Evolutionary conservation across 2,113 vertebrate species (phyloP).

Genomic region (Caranx melampygus): DNA sequence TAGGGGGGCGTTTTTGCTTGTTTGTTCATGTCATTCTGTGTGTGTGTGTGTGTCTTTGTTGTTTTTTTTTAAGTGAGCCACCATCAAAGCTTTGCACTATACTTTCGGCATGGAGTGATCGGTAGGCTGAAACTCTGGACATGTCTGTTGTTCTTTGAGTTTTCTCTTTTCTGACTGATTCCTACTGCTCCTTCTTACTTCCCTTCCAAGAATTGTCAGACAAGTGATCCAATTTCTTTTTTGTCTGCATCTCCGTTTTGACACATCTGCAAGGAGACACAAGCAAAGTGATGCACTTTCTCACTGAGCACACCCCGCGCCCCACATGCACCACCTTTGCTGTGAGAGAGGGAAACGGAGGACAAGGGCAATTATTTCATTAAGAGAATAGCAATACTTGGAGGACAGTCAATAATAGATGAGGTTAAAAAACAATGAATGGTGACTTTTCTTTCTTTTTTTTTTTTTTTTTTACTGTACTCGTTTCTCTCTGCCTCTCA

Average conservation of each 20-base stretch:
- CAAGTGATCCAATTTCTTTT: constrained; percentile 32
- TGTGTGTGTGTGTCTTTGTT: constrained; percentile 14
- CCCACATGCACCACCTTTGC: constrained; percentile 59
- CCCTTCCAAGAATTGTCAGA: constrained; percentile 45
- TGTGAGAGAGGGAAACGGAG: constrained; percentile 54
- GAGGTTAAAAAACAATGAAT: constrained; percentile 74
- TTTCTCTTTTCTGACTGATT: constrained; percentile 15
- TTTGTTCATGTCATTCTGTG: constrained; percentile 55
- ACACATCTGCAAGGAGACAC: constrained; percentile 37
- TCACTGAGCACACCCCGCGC: constrained; percentile 32
- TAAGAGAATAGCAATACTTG: constrained; percentile 61
- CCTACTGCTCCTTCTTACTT: constrained; percentile 24
- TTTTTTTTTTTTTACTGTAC: constrained; percentile 52
- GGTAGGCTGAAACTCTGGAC: constrained; percentile 55
- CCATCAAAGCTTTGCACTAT: constrained; percentile 58
- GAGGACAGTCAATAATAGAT: constrained; percentile 73
- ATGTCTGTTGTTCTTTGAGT: constrained; percentile 66
- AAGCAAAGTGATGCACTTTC: constrained; percentile 55
- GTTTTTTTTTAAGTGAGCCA: constrained; percentile 31
- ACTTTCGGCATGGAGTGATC: constrained; percentile 44
- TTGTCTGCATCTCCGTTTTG: constrained; percentile 43
- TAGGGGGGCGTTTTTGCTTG: constrained; percentile 56
- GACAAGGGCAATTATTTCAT: constrained; percentile 69
- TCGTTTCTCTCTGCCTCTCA: constrained; percentile 53
- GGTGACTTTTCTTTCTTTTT: constrained; percentile 37